phyloP scores from a whole-genome alignment of 1,140 invertebrate genomes.

The Heliothis virescens region DNA sequence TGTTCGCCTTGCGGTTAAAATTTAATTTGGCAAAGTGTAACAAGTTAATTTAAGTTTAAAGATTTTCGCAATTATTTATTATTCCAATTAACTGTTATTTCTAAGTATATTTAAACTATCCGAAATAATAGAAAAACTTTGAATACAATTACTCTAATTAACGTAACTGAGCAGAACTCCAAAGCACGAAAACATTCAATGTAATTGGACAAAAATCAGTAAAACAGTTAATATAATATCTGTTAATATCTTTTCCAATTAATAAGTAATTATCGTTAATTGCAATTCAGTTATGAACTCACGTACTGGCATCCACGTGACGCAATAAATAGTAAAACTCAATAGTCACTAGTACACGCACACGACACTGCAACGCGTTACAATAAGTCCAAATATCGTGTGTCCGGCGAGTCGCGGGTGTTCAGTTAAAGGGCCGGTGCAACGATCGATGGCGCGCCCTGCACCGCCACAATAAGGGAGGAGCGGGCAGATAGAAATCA shows the following conservation, averaged over 20 bases:
- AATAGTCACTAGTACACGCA: constrained; percentile 66
- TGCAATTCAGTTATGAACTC: constrained; percentile 37
- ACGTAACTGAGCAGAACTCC: not conserved
- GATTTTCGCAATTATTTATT: constrained; percentile 7
- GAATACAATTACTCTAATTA: not conserved
- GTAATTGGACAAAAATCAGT: constrained; percentile 9
- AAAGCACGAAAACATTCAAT: constrained; percentile 3
- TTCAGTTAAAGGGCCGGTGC: constrained; percentile 77
- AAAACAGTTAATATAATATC: constrained; percentile 13
- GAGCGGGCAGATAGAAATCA: constrained; percentile 86
- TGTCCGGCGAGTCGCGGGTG: constrained; percentile 62
- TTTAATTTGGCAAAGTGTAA: constrained; percentile 28
- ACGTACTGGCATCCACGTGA: constrained; percentile 61
- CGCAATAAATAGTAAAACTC: constrained; percentile 56
- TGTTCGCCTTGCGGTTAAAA: constrained; percentile 31
- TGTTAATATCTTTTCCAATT: constrained; percentile 31
- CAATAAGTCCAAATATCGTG: constrained; percentile 50
- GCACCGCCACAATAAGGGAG: constrained; percentile 83
- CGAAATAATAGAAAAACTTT: not conserved
- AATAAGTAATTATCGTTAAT: constrained; percentile 38
- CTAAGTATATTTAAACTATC: not conserved
- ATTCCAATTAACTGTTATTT: not conserved
- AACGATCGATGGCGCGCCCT: constrained; percentile 84
- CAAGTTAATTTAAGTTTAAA: constrained; percentile 2
- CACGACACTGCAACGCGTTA: constrained; percentile 65